These are phyloP conservation scores for Panopea generosa DNA, from an alignment of 2,888 invertebrate genomes.

Conservation along the genomic window DNA sequence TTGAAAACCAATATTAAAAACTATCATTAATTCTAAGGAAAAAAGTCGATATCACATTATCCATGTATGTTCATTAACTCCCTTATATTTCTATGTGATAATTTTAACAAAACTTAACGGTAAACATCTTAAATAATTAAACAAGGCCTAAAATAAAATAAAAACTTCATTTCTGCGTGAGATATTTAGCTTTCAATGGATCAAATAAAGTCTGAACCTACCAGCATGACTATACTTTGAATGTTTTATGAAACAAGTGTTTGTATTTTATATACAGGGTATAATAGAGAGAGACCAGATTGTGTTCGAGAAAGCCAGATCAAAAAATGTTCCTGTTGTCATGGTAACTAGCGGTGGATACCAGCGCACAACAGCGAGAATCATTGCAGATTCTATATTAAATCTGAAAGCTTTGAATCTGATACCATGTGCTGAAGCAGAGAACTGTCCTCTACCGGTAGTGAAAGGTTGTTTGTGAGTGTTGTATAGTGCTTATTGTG, in stretches of 20 bases:
- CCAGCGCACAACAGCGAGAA: constrained; percentile 90
- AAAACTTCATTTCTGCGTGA: too few relatives aligned
- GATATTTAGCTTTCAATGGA: too few relatives aligned
- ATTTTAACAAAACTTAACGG: too few relatives aligned
- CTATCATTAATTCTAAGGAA: not conserved
- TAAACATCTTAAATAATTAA: too few relatives aligned
- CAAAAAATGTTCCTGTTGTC: constrained; percentile 90
- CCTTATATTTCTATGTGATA: too few relatives aligned
- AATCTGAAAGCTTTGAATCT: constrained; percentile 88
- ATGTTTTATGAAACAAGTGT: too few relatives aligned
- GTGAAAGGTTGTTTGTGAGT: constrained; percentile 52
- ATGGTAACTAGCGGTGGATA: constrained; percentile 97
- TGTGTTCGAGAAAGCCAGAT: constrained; percentile 90
- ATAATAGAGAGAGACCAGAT: constrained; percentile 93
- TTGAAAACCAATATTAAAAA: not conserved
- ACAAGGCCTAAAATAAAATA: too few relatives aligned
- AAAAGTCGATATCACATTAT: too few relatives aligned
- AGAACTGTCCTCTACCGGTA: constrained; percentile 50
- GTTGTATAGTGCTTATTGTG: constrained; percentile 37
- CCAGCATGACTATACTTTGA: too few relatives aligned
- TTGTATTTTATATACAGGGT: constrained; percentile 88
- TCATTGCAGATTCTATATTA: constrained; percentile 94
- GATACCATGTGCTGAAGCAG: constrained; percentile 80
- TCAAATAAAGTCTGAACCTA: too few relatives aligned
- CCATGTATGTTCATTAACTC: too few relatives aligned